Evolutionary conservation across 2,888 invertebrate genomes (phyloP), one percentile per base, ranked within the genome.

Genomic region (Aelia acuminata): DNA sequence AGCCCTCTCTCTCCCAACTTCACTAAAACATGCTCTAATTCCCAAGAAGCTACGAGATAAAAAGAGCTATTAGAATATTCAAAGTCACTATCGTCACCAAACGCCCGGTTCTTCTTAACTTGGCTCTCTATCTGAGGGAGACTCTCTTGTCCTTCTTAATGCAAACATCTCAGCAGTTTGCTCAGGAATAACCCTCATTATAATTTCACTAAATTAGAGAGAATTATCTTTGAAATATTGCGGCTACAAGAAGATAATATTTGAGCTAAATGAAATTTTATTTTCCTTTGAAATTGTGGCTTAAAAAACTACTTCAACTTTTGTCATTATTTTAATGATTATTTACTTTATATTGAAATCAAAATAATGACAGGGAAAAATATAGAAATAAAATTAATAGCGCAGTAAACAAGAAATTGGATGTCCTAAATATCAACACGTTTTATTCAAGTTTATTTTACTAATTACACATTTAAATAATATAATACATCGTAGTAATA

Each of bases 51-150:
- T 43, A 20, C 39, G 11, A 43, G 80, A 80, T 80, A 80, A 80
- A 80, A 80, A 80, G 39, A 43, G 80, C 80, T 43, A 80, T 80
- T 80, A 80, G 80, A 80, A 80, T 80, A 80, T 80, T 80, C 80
- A 43, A 22, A 80, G 39, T 80, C n/a, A 43, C 80, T 80, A 80
- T 80, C 80, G 39, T 43, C 80, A n/a, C 80, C 43, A 43, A 63
- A 31, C 18, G 63, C 63, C 15, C 31, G 31, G 15, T 63, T 63
- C 63, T 63, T 63, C 63, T 63, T 31, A 63, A 63, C 63, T 63
- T 63, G 63, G 31, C 63, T 63, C 63, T 63, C 15, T 63, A 31
- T 31, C n/a, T n/a, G n/a, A n/a, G 63, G 31, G 63, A 0, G 63
- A 18, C 31, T 31, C 63, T 18, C 31, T 31, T 31, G 57, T 57